A percentile compares a stretch with the other conserved stretches of the same genome.
phyloP scores from a whole-genome alignment of 2,888 invertebrate genomes.

The Notocelia uddmanniana region DNA sequence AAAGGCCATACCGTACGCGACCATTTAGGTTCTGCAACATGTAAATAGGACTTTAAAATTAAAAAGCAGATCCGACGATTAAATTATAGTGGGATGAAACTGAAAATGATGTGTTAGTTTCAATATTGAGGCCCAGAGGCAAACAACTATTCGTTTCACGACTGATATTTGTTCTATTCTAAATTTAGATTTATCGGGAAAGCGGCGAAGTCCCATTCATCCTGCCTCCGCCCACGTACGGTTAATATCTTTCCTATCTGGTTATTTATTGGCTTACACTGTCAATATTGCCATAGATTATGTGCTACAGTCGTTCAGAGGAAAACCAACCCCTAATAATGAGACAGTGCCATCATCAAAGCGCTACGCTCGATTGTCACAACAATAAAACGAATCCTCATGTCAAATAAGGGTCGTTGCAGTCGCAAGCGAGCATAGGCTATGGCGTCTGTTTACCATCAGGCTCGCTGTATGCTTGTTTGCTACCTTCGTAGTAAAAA shows the following conservation, averaged over 20 bases:
- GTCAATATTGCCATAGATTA: slow-evolving; percentile 8
- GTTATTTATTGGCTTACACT: slow-evolving; percentile 33
- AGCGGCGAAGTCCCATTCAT: slow-evolving; percentile 28
- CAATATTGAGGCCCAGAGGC: not conserved
- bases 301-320: not conserved
- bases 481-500: too few relatives aligned
- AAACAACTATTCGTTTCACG: slow-evolving; percentile 1
- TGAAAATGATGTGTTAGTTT: not conserved
- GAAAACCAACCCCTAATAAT: not conserved
- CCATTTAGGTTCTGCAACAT: too few relatives aligned
- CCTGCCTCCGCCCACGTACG: slow-evolving; percentile 27
- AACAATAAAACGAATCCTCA: not conserved
- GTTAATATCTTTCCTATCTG: slow-evolving; percentile 41
- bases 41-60: too few relatives aligned
- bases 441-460: too few relatives aligned
- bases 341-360: too few relatives aligned
- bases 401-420: too few relatives aligned
- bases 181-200: slow-evolving; percentile 30
- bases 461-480: too few relatives aligned
- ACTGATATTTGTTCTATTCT: slow-evolving; percentile 17
- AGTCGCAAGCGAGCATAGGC: too few relatives aligned
- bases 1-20: too few relatives aligned
- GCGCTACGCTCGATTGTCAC: not conserved
- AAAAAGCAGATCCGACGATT: too few relatives aligned
- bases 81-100: not conserved